A percentile compares a stretch with the other conserved stretches of the same genome.
Conservation (phyloP, 2,113 vertebrate genomes). For the Catharus fuscescens region DNA sequence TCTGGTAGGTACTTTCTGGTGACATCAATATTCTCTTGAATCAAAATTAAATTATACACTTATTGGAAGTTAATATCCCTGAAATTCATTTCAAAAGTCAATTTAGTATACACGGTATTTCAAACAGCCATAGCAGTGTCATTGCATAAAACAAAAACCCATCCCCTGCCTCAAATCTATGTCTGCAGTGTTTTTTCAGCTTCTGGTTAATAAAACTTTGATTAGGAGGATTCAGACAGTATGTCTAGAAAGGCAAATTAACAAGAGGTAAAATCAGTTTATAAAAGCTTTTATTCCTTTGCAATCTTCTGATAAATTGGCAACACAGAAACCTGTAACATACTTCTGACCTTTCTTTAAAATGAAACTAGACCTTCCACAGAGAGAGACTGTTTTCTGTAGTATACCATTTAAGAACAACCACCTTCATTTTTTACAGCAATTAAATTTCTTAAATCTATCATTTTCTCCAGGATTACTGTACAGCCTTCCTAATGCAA, state of each 20-base stretch:
- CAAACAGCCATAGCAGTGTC: conserved; percentile 16
- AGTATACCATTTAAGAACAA: background rate
- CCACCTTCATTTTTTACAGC: background rate
- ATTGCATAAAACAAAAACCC: background rate
- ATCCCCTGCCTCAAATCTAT: background rate
- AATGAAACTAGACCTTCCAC: background rate
- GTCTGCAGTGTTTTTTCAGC: background rate
- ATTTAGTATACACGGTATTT: conserved; percentile 36
- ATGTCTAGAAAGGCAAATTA: background rate
- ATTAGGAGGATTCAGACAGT: background rate
- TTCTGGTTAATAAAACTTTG: conserved; percentile 4
- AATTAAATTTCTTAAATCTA: conserved; percentile 10
- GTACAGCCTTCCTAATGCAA: background rate
- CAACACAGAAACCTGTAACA: background rate
- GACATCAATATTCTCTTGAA: background rate
- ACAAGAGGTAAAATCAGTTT: background rate
- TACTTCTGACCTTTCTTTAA: background rate
- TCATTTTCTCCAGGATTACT: background rate
- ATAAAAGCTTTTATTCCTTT: background rate
- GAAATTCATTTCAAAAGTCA: conserved; percentile 59
- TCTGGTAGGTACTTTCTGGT: background rate
- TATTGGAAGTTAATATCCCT: conserved; percentile 50
- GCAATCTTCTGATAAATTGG: background rate
- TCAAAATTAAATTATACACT: conserved; percentile 51
- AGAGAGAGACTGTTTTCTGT: background rate